These are phyloP conservation scores for Hylaeus volcanicus DNA, from an alignment of 1,140 invertebrate species.

Conservation along the genomic window DNA sequence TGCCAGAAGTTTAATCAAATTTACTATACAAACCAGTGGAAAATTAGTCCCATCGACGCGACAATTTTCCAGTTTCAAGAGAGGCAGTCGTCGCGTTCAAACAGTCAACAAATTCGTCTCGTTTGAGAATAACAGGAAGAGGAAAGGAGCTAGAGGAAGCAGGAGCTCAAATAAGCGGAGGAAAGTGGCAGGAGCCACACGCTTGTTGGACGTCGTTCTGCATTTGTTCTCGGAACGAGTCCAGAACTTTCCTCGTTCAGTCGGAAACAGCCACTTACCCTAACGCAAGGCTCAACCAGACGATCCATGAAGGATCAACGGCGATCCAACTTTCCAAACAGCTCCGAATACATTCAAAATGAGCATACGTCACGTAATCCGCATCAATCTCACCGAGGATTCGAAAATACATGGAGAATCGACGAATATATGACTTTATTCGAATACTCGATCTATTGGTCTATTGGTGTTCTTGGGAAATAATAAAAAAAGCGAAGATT, in stretches of 20 bases:
- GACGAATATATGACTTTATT: too few species aligned
- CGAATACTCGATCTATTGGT: too few species aligned
- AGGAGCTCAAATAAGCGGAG: neutral
- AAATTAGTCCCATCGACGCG: too few species aligned
- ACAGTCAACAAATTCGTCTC: neutral
- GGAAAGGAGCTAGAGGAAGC: neutral
- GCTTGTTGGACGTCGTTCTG: slow-evolving; percentile 29
- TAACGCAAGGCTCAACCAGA: slow-evolving; percentile 46
- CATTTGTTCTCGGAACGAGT: slow-evolving; percentile 51
- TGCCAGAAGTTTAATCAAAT: too few species aligned
- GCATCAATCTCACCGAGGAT: too few species aligned
- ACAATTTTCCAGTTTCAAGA: neutral
- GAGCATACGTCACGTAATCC: too few species aligned
- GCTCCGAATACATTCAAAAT: slow-evolving; percentile 1
- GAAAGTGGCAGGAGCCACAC: neutral
- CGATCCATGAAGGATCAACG: slow-evolving; percentile 57
- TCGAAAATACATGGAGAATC: too few species aligned
- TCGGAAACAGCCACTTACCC: slow-evolving; percentile 53
- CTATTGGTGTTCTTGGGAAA: too few species aligned
- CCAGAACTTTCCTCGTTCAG: slow-evolving; percentile 57
- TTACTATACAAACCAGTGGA: too few species aligned
- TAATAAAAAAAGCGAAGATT: too few species aligned
- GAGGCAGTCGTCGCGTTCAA: neutral
- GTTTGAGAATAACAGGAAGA: neutral
- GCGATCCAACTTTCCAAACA: slow-evolving; percentile 53